Conservation (phyloP, 2,113 vertebrate species). For the Hippocampus mohnikei region DNA sequence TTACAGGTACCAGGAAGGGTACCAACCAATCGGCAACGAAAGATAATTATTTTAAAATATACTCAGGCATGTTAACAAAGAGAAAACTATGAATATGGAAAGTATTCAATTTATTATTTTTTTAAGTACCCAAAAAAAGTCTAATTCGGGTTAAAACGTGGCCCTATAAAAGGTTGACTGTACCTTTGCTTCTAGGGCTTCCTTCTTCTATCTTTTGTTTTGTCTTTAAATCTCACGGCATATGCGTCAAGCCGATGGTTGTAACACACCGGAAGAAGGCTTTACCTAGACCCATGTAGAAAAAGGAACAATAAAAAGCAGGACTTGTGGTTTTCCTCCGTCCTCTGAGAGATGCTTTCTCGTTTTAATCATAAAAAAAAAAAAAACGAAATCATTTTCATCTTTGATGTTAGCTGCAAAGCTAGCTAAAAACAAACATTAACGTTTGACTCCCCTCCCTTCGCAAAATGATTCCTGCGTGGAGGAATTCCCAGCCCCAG, state of each 20-base stretch:
- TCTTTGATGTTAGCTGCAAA: conserved; percentile 88
- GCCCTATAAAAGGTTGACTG: background rate
- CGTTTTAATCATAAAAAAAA: background rate
- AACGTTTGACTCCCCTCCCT: conserved; percentile 48
- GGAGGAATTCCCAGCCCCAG: conserved; percentile 28
- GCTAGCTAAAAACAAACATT: conserved; percentile 76
- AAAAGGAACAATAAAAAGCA: conserved; percentile 28
- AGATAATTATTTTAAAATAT: background rate
- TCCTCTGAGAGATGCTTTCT: conserved; percentile 27
- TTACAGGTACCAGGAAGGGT: background rate
- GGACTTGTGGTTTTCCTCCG: conserved; percentile 27
- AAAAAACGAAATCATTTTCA: conserved; percentile 69
- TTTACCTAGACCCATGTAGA: background rate
- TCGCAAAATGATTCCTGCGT: conserved; percentile 19
- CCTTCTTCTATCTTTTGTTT: conserved; percentile 32
- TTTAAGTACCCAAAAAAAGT: background rate
- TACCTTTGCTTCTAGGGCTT: background rate
- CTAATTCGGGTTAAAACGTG: background rate
- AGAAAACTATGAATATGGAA: background rate
- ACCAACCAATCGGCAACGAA: background rate
- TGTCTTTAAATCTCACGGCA: background rate
- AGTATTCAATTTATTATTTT: background rate
- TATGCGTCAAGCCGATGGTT: background rate
- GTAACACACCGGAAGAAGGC: background rate
- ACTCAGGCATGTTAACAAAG: background rate